Base-by-base conservation (phyloP, 2,797 vertebrate genomes). In the Morus bassanus region DNA sequence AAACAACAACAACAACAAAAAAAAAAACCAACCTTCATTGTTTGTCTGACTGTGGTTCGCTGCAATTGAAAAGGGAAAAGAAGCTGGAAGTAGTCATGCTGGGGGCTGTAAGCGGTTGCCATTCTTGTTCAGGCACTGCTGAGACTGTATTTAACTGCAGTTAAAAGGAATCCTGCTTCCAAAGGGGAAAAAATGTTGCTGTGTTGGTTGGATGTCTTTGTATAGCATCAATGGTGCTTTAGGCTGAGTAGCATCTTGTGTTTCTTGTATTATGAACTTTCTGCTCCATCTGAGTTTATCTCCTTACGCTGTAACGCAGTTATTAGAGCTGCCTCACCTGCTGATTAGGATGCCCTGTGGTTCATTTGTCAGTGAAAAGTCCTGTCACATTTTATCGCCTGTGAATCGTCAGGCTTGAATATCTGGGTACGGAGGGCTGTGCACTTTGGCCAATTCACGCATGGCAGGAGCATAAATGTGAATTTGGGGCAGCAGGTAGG, bases 351-450 rank as follows among this genome's bases (percentile, higher is more conserved):
- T 94, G 75, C 68, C 85, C 91, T 85, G 74, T 37, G 82, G 86
- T 82, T 85, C 2, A 0, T 76, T 85, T 53, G 57, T 25, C 2
- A 11, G 59, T 83, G 84, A 79, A 93, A 82, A 93, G 86, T 65
- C 81, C 68, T 95, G 90, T 95, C 88, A 95, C 56, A 45, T 95
- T 89, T 91, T 95, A 89, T 94, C 5, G 3, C 80, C 88, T 61
- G 60, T 85, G 88, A 87, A 70, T 87, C 5, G 0, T 91, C 67
- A 59, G 18, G 67, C 70, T 79, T 59, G 77, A 79, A n/a, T 93
- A 73, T 87, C 70, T 92, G 88, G 67, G 24, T 77, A 64, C 0
- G 8, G 63, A 74, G 31, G 63, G 46, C 51, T 46, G 25, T 63
- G 48, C 15, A 2, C 70, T 94, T 80, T 9, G 56, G 56, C 67